A percentile compares a stretch with the other conserved stretches of the same genome.
phyloP scores from a whole-genome alignment of 2,888 invertebrate genomes.

The Macrosoma leucophasiata region DNA sequence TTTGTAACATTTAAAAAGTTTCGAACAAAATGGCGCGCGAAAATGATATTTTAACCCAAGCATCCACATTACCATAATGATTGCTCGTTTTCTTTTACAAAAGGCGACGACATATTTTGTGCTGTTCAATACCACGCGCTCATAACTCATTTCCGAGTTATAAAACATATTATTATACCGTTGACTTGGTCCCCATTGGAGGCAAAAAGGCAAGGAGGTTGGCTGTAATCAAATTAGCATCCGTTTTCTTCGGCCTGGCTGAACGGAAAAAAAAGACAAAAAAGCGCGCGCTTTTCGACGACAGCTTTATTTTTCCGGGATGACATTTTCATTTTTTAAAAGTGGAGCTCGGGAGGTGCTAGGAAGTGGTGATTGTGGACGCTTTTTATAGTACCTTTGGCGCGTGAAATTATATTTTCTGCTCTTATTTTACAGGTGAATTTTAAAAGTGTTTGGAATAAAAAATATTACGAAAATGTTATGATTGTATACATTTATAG shows the following conservation, averaged over 20 bases:
- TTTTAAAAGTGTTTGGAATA: too few species aligned
- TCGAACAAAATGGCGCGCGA: too few species aligned
- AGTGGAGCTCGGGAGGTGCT: too few species aligned
- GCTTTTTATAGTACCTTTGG: too few species aligned
- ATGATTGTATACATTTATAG: too few species aligned
- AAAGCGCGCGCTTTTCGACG: constrained; percentile 7
- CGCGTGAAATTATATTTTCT: too few species aligned
- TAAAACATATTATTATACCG: constrained; percentile 22
- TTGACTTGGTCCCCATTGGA: constrained; percentile 18
- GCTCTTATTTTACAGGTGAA: too few species aligned
- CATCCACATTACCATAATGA: constrained; percentile 21
- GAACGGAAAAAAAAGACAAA: constrained; percentile 7
- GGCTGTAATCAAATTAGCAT: constrained; percentile 25
- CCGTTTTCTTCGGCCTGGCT: constrained; percentile 13
- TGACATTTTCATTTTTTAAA: constrained; percentile 7
- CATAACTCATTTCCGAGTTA: constrained; percentile 23
- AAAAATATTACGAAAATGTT: too few species aligned
- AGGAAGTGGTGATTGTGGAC: too few species aligned
- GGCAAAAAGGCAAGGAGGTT: constrained; percentile 19
- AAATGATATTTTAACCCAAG: too few species aligned
- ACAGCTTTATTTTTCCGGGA: constrained; percentile 9
- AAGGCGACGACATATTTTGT: constrained; percentile 19
- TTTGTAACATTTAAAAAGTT: too few species aligned
- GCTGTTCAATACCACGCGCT: constrained; percentile 14
- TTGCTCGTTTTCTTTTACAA: constrained; percentile 8